phyloP scores from a whole-genome alignment of 2,888 invertebrate species.

The Drepanosiphum platanoidis region DNA sequence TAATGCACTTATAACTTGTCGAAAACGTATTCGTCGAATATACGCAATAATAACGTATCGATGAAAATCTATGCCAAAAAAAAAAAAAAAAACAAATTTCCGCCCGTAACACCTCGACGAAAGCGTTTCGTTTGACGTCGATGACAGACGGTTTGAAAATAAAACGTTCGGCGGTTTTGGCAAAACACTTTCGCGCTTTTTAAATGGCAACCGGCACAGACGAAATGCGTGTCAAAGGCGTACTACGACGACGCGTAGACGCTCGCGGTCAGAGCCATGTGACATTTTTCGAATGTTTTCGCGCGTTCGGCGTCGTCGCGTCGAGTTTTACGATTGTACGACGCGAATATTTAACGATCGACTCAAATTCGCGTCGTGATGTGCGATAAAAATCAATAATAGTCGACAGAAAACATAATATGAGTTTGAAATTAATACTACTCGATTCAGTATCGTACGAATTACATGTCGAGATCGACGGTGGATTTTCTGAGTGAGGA shows the following conservation, averaged over 20 bases:
- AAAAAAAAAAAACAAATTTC: neutral
- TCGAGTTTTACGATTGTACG: no score
- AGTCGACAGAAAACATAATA: no score
- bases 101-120: neutral
- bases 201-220: neutral
- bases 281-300: neutral
- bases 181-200: neutral
- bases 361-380: no score
- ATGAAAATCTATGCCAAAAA: slow-evolving; percentile 30
- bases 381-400: no score
- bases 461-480: no score
- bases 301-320: neutral
- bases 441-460: no score
- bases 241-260: neutral
- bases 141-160: slow-evolving; percentile 47
- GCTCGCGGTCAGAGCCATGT: neutral
- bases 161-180: slow-evolving; percentile 20
- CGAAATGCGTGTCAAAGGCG: slow-evolving; percentile 2
- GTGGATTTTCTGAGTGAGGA: no score
- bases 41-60: neutral
- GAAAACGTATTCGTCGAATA: neutral
- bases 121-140: neutral
- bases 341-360: no score
- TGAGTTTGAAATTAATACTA: no score
- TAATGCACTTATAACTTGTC: no score